Evolutionary conservation across 2,797 vertebrate genomes (phyloP), one percentile per base, ranked within the genome.

Genomic region (Myotis daubentonii): DNA sequence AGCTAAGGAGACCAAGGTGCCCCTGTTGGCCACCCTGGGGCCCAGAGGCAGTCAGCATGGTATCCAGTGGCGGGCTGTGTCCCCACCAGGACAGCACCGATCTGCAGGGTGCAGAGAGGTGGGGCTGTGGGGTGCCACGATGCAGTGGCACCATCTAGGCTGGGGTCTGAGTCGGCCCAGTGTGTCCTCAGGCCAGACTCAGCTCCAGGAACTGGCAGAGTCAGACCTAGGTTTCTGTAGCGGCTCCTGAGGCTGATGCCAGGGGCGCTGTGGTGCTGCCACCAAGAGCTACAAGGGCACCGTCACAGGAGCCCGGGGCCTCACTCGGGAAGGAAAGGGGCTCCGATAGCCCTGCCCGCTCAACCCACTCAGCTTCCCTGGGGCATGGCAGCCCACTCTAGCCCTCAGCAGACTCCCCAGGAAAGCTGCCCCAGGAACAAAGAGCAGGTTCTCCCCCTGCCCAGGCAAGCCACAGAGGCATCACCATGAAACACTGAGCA

Each of bases 1-100:
- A 65, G 79, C 66, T n/a, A 49, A 82, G 60, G 76, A 87, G 78
- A 87, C n/a, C 72, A 92, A 76, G 47, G 74, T 76, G 86, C 89
- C 89, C 55, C 55, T 25, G 30, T 60, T 38, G 17, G 86, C 72
- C 22, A 71, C 49, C 38, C 75, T 8, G 20, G 36, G 53, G n/a
- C 30, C 55, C 62, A 38, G 0, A 36, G 53, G 28, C 3, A 3
- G n/a, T 44, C 3, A 0, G 36, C 7, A 8, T 47, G 30, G 23
- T 41, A 41, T 13, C 30, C n/a, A 25, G 22, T 2, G 57, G 38
- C 41, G 55, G 89, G 20, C 84, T 6, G 30, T 44, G 71, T 19
- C 9, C 62, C 25, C 25, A 20, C 3, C 3, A 33, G 36, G 55
- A 49, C 47, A 20, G 38, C 16, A 1, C 10, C 0, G 0, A 3